These are phyloP conservation scores for Chondrosia reniformis DNA, from an alignment of 37 sponge, comb jelly and placozoan species.

Conservation along the genomic window DNA sequence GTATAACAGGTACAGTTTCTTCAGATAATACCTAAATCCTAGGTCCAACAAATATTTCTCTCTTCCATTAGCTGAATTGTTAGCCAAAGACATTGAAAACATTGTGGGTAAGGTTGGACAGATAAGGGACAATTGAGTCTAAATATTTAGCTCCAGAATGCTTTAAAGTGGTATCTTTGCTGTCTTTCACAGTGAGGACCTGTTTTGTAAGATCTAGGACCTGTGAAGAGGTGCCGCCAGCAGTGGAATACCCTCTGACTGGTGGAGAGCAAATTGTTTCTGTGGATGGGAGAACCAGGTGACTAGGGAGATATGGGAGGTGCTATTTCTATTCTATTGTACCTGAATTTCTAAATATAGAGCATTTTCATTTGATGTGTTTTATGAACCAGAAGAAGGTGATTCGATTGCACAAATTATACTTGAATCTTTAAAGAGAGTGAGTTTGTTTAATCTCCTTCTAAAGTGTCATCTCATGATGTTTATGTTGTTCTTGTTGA, in stretches of 20 bases:
- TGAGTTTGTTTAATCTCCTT: neutral
- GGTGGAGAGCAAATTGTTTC: neutral
- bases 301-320: neutral
- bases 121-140: too few species aligned
- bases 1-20: neutral
- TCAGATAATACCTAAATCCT: too few species aligned
- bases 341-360: neutral
- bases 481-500: neutral
- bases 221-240: constrained; percentile 34
- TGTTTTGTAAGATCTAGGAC: constrained; percentile 61
- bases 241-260: constrained; percentile 52
- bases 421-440: constrained; percentile 47
- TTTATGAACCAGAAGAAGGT: constrained; percentile 43
- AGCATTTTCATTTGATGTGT: constrained; percentile 23
- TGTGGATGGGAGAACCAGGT: constrained; percentile 63
- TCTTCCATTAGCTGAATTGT: neutral
- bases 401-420: constrained; percentile 39
- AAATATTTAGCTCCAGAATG: too few species aligned
- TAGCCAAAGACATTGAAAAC: neutral
- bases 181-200: constrained; percentile 41
- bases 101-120: too few species aligned
- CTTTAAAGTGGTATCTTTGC: too few species aligned
- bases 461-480: neutral
- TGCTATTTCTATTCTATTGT: neutral
- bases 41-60: too few species aligned